Percentiles rank a stretch among this genome's conserved stretches.
These are phyloP conservation scores for Euwallacea fornicatus DNA, from an alignment of 1,140 invertebrate genomes.

Conservation along the genomic window DNA sequence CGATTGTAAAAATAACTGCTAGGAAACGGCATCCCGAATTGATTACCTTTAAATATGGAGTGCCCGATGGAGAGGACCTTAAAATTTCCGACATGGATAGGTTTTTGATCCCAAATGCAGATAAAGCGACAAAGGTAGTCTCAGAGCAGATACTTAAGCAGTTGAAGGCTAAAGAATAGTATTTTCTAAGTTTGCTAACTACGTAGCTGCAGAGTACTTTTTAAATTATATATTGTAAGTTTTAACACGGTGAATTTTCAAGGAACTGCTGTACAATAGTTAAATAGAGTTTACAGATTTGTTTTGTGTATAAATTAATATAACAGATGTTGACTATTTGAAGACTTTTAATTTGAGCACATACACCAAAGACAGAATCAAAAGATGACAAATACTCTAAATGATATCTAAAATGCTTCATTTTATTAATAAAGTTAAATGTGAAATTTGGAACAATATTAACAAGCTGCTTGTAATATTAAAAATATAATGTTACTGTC, in stretches of 20 bases:
- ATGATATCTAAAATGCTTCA: no score
- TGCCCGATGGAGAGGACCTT: constrained; percentile 71
- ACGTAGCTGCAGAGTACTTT: no score
- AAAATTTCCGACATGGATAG: constrained; percentile 85
- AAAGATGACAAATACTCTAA: no score
- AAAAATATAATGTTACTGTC: no score
- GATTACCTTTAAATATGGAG: constrained; percentile 94
- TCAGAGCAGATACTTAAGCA: constrained; percentile 69
- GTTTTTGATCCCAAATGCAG: constrained; percentile 90
- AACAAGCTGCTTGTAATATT: no score
- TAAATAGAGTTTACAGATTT: background rate
- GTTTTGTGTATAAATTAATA: constrained; percentile 5
- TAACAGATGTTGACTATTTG: background rate
- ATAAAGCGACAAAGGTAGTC: constrained; percentile 82
- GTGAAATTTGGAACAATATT: no score
- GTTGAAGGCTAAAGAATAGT: constrained; percentile 52
- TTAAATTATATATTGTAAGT: no score
- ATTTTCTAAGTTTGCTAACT: background rate
- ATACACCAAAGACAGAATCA: no score
- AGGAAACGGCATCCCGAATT: constrained; percentile 91
- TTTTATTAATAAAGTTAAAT: no score
- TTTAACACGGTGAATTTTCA: no score
- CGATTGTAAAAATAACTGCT: constrained; percentile 94
- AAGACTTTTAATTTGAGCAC: no score
- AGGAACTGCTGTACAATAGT: no score